phyloP scores from a whole-genome alignment of 30 jellyfish, hydroid and myxozoan genomes.

The Catostylus mosaicus region DNA sequence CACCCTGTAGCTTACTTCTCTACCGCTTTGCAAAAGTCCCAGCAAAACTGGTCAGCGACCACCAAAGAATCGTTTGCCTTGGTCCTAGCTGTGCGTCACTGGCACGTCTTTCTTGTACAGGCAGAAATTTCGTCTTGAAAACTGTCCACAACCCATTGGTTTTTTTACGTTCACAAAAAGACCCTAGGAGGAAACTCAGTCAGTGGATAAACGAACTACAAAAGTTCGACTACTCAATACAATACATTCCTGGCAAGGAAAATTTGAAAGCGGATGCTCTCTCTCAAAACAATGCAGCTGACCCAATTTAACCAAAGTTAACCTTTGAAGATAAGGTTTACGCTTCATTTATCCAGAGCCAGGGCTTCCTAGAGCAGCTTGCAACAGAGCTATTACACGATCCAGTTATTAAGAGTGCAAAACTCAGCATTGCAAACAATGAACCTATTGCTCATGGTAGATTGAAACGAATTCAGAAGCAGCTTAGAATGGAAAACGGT shows the following conservation, averaged over 20 bases:
- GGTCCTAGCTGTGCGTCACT: constrained; percentile 28
- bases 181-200: constrained; percentile 59
- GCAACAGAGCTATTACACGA: background rate
- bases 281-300: constrained; percentile 20
- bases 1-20: constrained; percentile 53
- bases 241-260: constrained; percentile 37
- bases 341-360: background rate
- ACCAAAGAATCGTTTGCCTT: constrained; percentile 36
- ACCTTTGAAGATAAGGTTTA: constrained; percentile 10
- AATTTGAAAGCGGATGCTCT: constrained; percentile 59
- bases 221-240: constrained; percentile 28
- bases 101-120: constrained; percentile 56
- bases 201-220: constrained; percentile 55
- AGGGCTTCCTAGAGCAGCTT: constrained; percentile 18
- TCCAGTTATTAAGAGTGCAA: constrained; percentile 3
- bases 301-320: constrained; percentile 18
- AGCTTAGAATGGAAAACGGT: constrained; percentile 35
- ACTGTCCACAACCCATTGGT: constrained; percentile 42
- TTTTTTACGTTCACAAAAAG: constrained; percentile 26
- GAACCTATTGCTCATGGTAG: too few species aligned
- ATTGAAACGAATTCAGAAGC: constrained; percentile 37
- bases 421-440: background rate
- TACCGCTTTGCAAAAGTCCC: constrained; percentile 37
- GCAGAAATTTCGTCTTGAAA: constrained; percentile 23
- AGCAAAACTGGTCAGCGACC: constrained; percentile 38